Base-by-base conservation (phyloP, 2,113 vertebrate species). In the Nycticryphes semicollaris region DNA sequence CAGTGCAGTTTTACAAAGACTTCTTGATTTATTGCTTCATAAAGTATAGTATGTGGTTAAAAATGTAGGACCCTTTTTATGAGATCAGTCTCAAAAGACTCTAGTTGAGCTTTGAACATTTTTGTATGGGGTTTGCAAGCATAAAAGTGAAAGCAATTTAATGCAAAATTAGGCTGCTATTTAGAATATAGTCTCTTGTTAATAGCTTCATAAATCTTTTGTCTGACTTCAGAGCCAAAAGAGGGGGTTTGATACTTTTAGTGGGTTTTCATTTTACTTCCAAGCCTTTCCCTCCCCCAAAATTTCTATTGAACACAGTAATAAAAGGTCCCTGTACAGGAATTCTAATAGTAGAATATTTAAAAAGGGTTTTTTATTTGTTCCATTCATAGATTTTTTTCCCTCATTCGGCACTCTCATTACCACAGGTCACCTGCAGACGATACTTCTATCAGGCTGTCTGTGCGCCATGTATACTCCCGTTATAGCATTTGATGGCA, bases 131-230 rank as follows among this genome's bases (percentile, higher is more conserved):
- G 5, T 41, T 60, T 90, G 33, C 22, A 64, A 91, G 88, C 19
- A 77, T 35, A 89, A 67, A 92, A 88, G 25, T 63, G 63, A 76
- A 57, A 62, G n/a, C 28, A 92, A 83, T 94, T 92, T 87, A 69
- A 64, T 84, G 59, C 37, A 76, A 87, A 96, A 89, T 87, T 85
- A 80, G 25, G 39, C 66, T 93, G 31, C 41, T 88, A 48, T 88
- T 90, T 89, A 79, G 53, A 43, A 75, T 86, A 83, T 70, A 43
- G n/a, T 47, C 5, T 75, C 16, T 67, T 63, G 3, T 22, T 66
- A 87, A 92, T 68, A 89, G 33, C 23, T 87, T 92, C 45, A 78
- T 84, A 84, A 91, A 69, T 73, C 41, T 92, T 93, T 84, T 78
- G 31, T 76, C 83, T 91, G 43, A 73, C 33, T 89, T 21, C 19